phyloP scores from a whole-genome alignment of 2,797 vertebrate genomes.

The Coreius guichenoti region DNA sequence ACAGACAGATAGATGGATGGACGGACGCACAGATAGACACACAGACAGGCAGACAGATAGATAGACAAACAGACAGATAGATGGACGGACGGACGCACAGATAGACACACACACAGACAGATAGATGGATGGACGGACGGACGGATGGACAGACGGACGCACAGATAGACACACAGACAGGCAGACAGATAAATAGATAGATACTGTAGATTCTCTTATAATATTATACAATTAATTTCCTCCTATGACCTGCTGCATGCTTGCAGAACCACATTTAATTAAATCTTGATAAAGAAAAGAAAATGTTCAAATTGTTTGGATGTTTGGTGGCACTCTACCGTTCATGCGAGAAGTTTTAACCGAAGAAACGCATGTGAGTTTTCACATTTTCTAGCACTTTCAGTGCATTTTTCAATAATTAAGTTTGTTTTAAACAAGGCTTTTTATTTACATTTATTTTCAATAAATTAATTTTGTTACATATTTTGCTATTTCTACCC shows the following conservation, averaged over 20 bases:
- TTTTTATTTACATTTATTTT: not conserved
- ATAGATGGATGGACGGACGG: no score
- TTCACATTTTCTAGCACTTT: not conserved
- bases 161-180: no score
- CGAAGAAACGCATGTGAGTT: not conserved
- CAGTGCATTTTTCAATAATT: not conserved
- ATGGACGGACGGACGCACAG: no score
- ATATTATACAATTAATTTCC: not conserved
- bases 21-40: no score
- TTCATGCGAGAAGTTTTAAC: not conserved
- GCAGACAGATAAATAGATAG: no score
- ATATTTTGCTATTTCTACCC: not conserved
- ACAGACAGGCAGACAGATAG: no score
- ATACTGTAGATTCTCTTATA: no score
- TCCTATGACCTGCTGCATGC: not conserved
- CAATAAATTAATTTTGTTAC: not conserved
- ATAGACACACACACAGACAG: no score
- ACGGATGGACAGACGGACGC: fast-evolving
- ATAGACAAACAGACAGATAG: no score
- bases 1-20: no score
- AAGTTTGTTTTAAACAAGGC: not conserved
- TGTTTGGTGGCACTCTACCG: not conserved
- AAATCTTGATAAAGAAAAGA: not conserved
- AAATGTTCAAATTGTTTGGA: not conserved
- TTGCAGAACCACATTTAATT: not conserved